Base-by-base conservation (phyloP, 1,140 invertebrate genomes). In the Thaumetopoea pityocampa region DNA sequence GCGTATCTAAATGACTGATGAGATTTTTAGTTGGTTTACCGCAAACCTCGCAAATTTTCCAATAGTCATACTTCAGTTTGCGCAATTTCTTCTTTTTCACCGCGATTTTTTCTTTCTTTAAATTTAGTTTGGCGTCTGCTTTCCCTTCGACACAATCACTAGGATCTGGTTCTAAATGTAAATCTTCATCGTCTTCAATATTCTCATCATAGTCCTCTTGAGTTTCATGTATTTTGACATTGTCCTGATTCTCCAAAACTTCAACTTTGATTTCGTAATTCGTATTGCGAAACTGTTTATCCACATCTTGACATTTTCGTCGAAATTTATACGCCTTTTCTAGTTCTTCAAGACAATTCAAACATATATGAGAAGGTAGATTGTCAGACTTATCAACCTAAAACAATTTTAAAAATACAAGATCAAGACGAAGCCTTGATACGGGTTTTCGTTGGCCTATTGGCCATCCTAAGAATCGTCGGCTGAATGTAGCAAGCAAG, bases 1-100 rank as follows among this genome's bases (percentile, higher is more conserved):
- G 90, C 23, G 69, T 73, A 37, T 82, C 79, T 51, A 88, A 59
- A 28, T 89, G 88, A 47, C 85, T 85, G 18, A 85, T 63, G 5
- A 87, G 58, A 20, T 83, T 85, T 26, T 67, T 60, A 3, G 80
- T 84, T 19, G 73, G 55, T 37, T 83, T 85, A 0, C 85, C 85
- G 51, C 85, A 86, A 0, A 85, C 51, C 47, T 86, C 81, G 41
- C 85, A 86, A 7, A 86, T 66, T 55, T 85, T 85, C 62, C 67
- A 74, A 35, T 86, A 86, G 14, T 80, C 65, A 23, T 85, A 83
- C 49, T 53, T 70, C 5, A 49, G 20, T 65, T 71, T 77, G 1
- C 49, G 48, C 1, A 49, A 18, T 27, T 64, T 63, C 29, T 59
- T 73, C 33, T 64, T 69, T 35, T 52, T 73, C 9, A 28, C 41